These are phyloP conservation scores for Pyrgus malvae DNA, from an alignment of 2,888 invertebrate species.

Conservation along the genomic window DNA sequence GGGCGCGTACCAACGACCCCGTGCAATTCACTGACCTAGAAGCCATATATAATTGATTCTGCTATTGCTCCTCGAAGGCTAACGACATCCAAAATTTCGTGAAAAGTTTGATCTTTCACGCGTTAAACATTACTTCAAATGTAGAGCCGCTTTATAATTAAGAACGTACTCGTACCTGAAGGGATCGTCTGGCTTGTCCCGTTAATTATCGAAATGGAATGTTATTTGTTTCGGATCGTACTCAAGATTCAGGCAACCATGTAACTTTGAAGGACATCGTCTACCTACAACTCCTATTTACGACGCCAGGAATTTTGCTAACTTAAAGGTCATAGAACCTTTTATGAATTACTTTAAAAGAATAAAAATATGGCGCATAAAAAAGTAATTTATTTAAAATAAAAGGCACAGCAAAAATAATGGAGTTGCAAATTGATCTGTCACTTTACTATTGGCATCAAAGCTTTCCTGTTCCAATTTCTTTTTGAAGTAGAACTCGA, in stretches of 20 bases:
- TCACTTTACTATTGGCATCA: no score
- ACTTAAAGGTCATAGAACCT: no score
- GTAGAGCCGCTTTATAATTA: constrained; percentile 3
- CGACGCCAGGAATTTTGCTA: no score
- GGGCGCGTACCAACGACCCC: constrained; percentile 37
- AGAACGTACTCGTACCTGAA: not conserved
- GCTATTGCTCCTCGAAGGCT: constrained; percentile 52
- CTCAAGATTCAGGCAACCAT: not conserved
- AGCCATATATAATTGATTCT: constrained; percentile 70
- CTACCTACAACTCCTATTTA: no score
- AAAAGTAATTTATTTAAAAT: no score
- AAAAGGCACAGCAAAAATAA: no score
- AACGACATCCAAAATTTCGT: constrained; percentile 50
- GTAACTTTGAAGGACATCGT: no score
- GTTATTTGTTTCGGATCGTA: not conserved
- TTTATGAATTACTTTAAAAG: no score
- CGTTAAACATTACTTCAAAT: constrained; percentile 34
- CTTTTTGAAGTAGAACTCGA: no score
- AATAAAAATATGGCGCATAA: no score
- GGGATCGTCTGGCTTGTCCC: not conserved
- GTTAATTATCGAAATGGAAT: constrained; percentile 11
- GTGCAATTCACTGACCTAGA: constrained; percentile 67
- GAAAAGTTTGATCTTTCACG: constrained; percentile 49
- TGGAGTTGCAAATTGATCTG: no score
- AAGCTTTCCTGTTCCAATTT: no score